Evolutionary conservation across 2,888 invertebrate genomes (phyloP), one percentile per base, ranked within the genome.

Genomic region (Podotricha telesiphe): DNA sequence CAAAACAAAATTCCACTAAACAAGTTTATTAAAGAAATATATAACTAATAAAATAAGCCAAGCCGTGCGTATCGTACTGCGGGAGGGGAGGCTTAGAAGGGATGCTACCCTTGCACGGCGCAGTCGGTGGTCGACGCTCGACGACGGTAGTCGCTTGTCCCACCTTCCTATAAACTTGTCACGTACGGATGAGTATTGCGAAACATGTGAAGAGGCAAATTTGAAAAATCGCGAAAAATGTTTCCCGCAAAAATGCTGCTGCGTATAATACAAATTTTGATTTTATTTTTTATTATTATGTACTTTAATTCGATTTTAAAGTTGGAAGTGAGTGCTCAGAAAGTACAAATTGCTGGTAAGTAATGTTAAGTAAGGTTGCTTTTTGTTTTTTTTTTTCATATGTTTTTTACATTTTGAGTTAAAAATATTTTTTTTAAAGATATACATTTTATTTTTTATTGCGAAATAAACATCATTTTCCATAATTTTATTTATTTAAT

Each of bases 21-120:
- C 84, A 86, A 85, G 86, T 88, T 88, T 88, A 89, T 89, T 89
- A 87, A 89, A 89, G 87, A 89, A 89, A 89, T 87, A 89, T 88
- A 89, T 88, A 88, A 88, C 86, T 85, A 88, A 88, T 89, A 87
- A 89, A 89, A 88, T 82, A 86, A 89, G 86, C 85, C 86, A 86
- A 89, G 86, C 85, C 86, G 86, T 88, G 78, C 77, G 77, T 79
- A 74, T 74, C 73, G 73, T 68, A 69, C 70, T 65, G 73, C 74
- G 78, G 71, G 74, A 80, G 83, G 68, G 84, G 84, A 78, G 82
- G 84, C 77, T 70, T 69, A 84, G 81, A 83, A 81, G 85, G 81
- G 83, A 77, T 72, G 48, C 62, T 65, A 62, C 48, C 62, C 62
- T 62, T 48, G 19, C 50, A 75, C 74, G 70, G 70, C 76, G 77